These are phyloP conservation scores for Megastigmus dorsalis DNA, from an alignment of 2,888 invertebrate genomes.

Conservation along the genomic window DNA sequence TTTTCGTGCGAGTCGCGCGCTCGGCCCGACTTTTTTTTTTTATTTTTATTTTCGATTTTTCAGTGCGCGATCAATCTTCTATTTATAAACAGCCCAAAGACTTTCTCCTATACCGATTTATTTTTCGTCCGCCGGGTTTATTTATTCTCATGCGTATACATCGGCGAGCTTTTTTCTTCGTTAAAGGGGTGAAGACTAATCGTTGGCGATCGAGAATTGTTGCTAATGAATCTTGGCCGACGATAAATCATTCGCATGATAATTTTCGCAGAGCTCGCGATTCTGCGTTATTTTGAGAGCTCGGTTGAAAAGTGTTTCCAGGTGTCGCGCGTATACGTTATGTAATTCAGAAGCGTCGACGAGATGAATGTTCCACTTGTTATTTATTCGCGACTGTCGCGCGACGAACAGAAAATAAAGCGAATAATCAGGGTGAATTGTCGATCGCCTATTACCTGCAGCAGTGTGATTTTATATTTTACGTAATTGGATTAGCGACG, in stretches of 20 bases:
- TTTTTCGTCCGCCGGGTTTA: neutral
- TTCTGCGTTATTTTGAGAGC: neutral
- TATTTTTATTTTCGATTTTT: neutral
- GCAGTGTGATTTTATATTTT: too few species aligned
- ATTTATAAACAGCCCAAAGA: slow-evolving; percentile 35
- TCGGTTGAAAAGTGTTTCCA: too few species aligned
- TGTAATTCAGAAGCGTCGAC: too few species aligned
- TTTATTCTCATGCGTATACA: neutral
- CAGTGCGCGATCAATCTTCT: slow-evolving; percentile 29
- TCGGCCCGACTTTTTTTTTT: neutral
- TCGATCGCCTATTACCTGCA: too few species aligned
- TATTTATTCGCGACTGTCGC: too few species aligned
- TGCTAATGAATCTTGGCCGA: neutral
- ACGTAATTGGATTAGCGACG: too few species aligned
- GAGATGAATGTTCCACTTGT: too few species aligned
- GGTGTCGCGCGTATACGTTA: too few species aligned
- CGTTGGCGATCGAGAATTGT: neutral
- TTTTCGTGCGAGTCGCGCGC: neutral
- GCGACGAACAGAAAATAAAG: too few species aligned
- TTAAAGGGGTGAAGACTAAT: too few species aligned
- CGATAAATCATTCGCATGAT: neutral
- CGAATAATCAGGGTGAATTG: too few species aligned
- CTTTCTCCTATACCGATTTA: neutral
- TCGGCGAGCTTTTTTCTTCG: neutral
- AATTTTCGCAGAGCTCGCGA: too few species aligned